Base-by-base conservation (phyloP, 1,140 invertebrate species). In the Ooceraea biroi region DNA sequence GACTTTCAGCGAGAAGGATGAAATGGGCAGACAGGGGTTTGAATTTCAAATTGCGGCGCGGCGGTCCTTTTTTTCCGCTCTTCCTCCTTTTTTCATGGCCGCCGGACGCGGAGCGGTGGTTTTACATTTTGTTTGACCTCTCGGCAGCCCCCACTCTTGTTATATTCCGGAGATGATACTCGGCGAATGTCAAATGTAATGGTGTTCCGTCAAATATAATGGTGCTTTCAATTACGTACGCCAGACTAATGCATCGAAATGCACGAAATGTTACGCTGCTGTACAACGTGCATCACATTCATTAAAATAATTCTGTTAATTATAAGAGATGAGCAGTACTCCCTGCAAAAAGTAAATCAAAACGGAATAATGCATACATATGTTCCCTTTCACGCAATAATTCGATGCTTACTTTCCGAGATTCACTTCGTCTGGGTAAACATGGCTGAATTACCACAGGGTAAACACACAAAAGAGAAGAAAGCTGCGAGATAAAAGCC, bases 401-500 rank as follows among this genome's bases (percentile, higher is more conserved):
- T 84, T 80, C 63, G n/a, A 27, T 71, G 27, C 52, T 41, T 77
- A 78, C 71, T 85, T 65, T 48, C 60, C 48, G 30, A 69, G 77
- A 66, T 86, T 84, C 80, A 65, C 57, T 57, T 80, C 36, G 87
- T 89, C 88, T 88, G 88, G 74, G 80, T 78, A 89, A 89, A 89
- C 83, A 89, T 80, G 63, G 55, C 44, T 86, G 84, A 89, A 89
- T 89, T 89, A 86, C 78, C 84, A 80, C 72, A 63, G 12, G 46
- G 80, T 73, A 89, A 89, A 89, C 87, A 86, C 48, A 27, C 22
- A 44, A 36, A 66, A 80, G 60, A 84, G 76, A 61, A 80, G 68
- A 86, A 76, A 73, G 30, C 36, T 44, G 77, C n/a, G 82, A 87
- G 82, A 50, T 85, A 85, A 65, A 87, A 74, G 19, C 68, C 36